Percentiles rank a stretch among this genome's conserved stretches.
Conservation (phyloP, 92 coral and sea anemone species). For the Epizoanthus ramosus region DNA sequence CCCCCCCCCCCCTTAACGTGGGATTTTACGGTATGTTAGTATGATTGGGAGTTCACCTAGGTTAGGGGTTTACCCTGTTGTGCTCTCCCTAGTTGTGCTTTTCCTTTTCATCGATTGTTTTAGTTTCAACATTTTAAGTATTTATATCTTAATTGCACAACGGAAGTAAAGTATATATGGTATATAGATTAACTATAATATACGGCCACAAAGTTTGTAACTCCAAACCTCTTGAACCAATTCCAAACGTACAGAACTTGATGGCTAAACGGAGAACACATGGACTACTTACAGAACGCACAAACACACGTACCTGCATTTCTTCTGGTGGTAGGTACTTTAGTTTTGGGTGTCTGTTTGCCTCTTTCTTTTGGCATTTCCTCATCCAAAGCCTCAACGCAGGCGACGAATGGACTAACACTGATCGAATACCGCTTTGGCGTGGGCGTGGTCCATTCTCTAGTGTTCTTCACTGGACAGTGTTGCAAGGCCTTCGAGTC, state of each 20-base stretch:
- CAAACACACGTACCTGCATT: neutral
- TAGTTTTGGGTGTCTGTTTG: slow-evolving; percentile 3
- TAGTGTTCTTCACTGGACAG: slow-evolving; percentile 33
- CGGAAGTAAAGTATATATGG: no score
- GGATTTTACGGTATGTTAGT: no score
- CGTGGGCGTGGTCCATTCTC: slow-evolving; percentile 73
- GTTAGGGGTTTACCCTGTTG: no score
- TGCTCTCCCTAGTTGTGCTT: no score
- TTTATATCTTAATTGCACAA: no score
- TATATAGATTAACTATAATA: no score
- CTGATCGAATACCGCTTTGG: slow-evolving; percentile 62
- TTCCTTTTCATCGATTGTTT: no score
- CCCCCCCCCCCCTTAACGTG: no score
- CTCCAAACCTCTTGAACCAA: no score
- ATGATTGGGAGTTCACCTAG: no score
- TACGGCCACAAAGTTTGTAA: no score
- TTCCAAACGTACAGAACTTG: neutral
- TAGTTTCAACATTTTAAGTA: no score
- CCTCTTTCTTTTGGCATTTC: neutral
- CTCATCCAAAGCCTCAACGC: slow-evolving; percentile 76
- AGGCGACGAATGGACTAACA: slow-evolving; percentile 80
- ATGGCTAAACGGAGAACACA: neutral
- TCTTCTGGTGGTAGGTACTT: neutral
- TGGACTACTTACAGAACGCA: neutral
- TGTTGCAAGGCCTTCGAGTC: slow-evolving; percentile 43